phyloP scores from a whole-genome alignment of 2,888 invertebrate genomes.

The Serrognathus titanus region DNA sequence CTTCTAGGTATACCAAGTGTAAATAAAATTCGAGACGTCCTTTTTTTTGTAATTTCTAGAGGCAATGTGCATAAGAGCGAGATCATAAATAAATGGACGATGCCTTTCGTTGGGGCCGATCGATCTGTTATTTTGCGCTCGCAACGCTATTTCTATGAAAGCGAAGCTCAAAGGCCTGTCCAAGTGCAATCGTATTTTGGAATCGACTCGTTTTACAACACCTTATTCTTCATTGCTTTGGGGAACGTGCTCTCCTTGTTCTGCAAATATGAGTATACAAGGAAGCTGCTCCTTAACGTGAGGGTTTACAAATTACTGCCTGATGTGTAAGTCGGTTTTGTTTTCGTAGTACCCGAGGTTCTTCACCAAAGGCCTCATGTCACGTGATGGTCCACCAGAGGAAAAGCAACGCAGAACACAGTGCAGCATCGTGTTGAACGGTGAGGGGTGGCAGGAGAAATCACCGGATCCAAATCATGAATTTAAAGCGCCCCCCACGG shows the following conservation, averaged over 20 bases:
- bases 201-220: slow-evolving; percentile 51
- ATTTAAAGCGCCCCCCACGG: slow-evolving; percentile 59
- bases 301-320: slow-evolving; percentile 15
- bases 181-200: slow-evolving; percentile 71
- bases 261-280: slow-evolving; percentile 58
- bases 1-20: slow-evolving; percentile 45
- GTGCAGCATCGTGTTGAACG: slow-evolving; percentile 69
- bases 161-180: slow-evolving; percentile 67
- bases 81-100: slow-evolving; percentile 34
- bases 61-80: slow-evolving; percentile 23
- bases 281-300: slow-evolving; percentile 63
- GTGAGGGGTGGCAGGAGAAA: slow-evolving; percentile 74
- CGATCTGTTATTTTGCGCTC: slow-evolving; percentile 76
- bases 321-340: slow-evolving; percentile 3
- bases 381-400: slow-evolving; percentile 63
- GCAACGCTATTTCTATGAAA: slow-evolving; percentile 70
- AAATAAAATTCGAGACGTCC: neutral
- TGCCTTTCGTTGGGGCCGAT: slow-evolving; percentile 82
- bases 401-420: slow-evolving; percentile 57
- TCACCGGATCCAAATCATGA: slow-evolving; percentile 55
- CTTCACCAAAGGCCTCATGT: slow-evolving; percentile 69
- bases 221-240: slow-evolving; percentile 54
- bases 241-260: slow-evolving; percentile 62
- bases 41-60: slow-evolving; percentile 11
- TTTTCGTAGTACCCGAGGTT: slow-evolving; percentile 41